Evolutionary conservation across 2,797 vertebrate genomes (phyloP), one percentile per base, ranked within the genome.

Genomic region (Smutsia temminckii): DNA sequence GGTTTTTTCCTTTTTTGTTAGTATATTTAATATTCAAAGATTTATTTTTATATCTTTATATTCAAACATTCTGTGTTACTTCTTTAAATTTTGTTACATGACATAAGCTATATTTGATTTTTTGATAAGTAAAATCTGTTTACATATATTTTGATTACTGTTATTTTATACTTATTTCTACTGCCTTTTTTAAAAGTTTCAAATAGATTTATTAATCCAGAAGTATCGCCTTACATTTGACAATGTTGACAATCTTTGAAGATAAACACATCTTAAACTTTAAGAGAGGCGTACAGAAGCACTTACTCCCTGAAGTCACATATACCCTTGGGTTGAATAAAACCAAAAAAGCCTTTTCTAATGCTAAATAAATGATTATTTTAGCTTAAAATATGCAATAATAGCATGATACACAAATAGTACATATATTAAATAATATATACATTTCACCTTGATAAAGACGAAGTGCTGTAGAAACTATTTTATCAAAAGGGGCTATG

Each of bases 401-500:
- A 46, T 46, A 46, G 46, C 46, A 12, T 46, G 10, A 46, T 46
- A 46, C 11, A 46, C 46, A 46, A 46, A 46, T 46, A 46, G 46
- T 46, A 46, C 46, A 46, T 46, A 46, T 46, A 46, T 46, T 46
- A 46, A 46, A 46, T 46, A 46, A 46, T 46, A 46, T 46, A 46
- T 46, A 46, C 11, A 46, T 46, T 46, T 46, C 46, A 46, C 46
- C 46, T 46, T 46, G 11, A 11, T 46, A 46, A 66, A 88, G 20
- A 72, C 68, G 34, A 84, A 91, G 74, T 80, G 59, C 78, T 85
- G 13, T 92, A 89, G 37, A 94, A 93, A 85, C 57, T 55, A 46
- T 46, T 46, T 68, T 85, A 69, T 72, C 61, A 77, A 57, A 91
- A 89, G 55, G 86, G 46, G 71, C 25, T 72, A 37, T 90, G 34